Conservation (phyloP, 1,140 invertebrate genomes). For the Chionoecetes opilio region DNA sequence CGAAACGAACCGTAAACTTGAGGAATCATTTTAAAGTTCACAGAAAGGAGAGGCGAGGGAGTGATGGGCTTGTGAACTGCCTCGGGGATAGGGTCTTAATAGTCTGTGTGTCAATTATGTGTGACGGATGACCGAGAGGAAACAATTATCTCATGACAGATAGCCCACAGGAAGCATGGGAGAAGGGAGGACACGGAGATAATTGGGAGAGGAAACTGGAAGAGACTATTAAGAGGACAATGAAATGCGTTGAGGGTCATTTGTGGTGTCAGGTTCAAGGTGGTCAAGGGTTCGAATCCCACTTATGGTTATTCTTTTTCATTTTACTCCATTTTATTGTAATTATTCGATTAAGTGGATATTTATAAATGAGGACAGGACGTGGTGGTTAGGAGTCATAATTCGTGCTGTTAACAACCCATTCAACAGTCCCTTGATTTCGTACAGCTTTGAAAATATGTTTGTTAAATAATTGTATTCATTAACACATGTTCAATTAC, state of each 20-base stretch:
- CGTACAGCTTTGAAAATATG: too few relatives aligned
- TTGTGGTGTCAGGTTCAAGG: background rate
- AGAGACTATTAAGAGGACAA: slow-evolving; percentile 30
- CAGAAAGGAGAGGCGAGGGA: background rate
- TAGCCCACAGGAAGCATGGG: background rate
- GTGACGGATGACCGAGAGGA: background rate
- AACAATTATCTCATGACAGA: slow-evolving; percentile 29
- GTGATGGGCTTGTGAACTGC: background rate
- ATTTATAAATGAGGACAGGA: too few relatives aligned
- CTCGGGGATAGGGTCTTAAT: background rate
- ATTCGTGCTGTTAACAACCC: too few relatives aligned
- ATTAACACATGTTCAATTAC: too few relatives aligned
- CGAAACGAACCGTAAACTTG: background rate
- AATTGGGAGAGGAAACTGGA: background rate
- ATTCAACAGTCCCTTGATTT: too few relatives aligned
- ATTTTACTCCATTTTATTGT: too few relatives aligned
- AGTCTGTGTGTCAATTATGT: background rate
- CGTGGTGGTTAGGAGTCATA: too few relatives aligned
- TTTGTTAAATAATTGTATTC: too few relatives aligned
- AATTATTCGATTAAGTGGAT: too few relatives aligned
- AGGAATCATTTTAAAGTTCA: slow-evolving; percentile 30
- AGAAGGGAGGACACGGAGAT: background rate
- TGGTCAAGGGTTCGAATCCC: background rate
- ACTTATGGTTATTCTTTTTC: background rate
- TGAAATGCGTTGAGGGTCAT: background rate